These are phyloP conservation scores for Aspidiotus destructor DNA, from an alignment of 2,888 invertebrate species.

Conservation along the genomic window DNA sequence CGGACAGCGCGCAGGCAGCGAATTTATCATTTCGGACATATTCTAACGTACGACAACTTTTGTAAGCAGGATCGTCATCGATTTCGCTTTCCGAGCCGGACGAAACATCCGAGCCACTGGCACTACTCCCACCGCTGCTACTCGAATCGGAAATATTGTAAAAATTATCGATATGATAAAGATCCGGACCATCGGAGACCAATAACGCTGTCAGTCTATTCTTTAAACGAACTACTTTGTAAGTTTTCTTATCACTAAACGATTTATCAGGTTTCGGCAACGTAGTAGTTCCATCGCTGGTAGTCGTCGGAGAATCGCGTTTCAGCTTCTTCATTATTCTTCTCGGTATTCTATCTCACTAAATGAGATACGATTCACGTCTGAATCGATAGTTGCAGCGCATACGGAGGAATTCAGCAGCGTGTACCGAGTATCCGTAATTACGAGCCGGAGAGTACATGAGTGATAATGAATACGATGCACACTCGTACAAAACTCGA, in stretches of 20 bases:
- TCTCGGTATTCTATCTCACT: not conserved
- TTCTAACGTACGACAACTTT: constrained; percentile 24
- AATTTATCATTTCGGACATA: constrained; percentile 24
- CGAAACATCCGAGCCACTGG: not conserved
- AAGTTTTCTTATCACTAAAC: constrained; percentile 64
- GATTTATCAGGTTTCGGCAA: constrained; percentile 58
- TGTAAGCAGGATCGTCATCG: constrained; percentile 28
- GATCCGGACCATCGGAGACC: constrained; percentile 36
- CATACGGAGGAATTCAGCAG: too few species aligned
- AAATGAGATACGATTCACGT: too few species aligned
- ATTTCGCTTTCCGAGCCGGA: constrained; percentile 5
- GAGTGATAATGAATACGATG: too few species aligned
- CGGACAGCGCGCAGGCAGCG: constrained; percentile 45
- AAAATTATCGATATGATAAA: constrained; percentile 26
- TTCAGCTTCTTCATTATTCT: constrained; percentile 25
- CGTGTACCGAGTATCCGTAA: too few species aligned
- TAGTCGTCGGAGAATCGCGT: constrained; percentile 10
- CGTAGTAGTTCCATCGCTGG: not conserved
- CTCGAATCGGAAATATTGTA: constrained; percentile 17
- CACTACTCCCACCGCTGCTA: constrained; percentile 8
- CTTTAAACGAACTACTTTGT: constrained; percentile 41
- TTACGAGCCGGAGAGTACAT: too few species aligned
- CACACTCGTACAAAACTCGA: too few species aligned
- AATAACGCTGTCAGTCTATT: constrained; percentile 38
- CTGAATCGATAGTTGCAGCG: too few species aligned